Evolutionary conservation across 2,888 invertebrate species (phyloP).

Genomic region (Euphydryas editha): DNA sequence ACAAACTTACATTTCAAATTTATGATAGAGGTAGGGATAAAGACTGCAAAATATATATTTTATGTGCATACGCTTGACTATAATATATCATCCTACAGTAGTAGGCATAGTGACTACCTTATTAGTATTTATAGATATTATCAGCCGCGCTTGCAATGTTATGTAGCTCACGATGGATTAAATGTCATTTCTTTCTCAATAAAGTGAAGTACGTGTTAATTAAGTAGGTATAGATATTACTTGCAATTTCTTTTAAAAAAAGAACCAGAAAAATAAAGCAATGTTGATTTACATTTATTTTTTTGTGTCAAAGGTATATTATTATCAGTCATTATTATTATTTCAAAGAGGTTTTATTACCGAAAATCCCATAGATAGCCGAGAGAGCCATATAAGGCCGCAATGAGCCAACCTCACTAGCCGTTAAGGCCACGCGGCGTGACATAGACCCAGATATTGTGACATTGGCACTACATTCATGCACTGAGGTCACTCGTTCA

Average conservation of each 20-base stretch:
- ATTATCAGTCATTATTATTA: too few relatives aligned
- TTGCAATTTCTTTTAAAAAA: background rate
- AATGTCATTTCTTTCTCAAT: slow-evolving; percentile 25
- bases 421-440: slow-evolving; percentile 67
- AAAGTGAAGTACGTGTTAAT: background rate
- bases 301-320: background rate
- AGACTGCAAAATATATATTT: background rate
- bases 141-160: slow-evolving; percentile 21
- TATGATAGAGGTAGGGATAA: too few relatives aligned
- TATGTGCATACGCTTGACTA: slow-evolving; percentile 10
- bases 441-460: slow-evolving; percentile 81
- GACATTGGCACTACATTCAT: slow-evolving; percentile 84
- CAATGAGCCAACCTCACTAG: slow-evolving; percentile 47
- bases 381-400: slow-evolving; percentile 53
- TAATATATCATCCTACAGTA: slow-evolving; percentile 20
- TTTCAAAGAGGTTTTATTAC: slow-evolving; percentile 28
- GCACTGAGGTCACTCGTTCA: slow-evolving; percentile 75
- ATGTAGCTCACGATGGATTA: slow-evolving; percentile 21
- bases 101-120: slow-evolving; percentile 13
- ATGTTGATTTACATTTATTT: background rate
- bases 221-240: background rate
- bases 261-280: background rate
- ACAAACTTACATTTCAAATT: too few relatives aligned
- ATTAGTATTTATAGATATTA: slow-evolving; percentile 19
- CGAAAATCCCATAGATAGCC: slow-evolving; percentile 46